Evolutionary conservation across 1,140 invertebrate species (phyloP).

Genomic region (Luehdorfia chinensis): DNA sequence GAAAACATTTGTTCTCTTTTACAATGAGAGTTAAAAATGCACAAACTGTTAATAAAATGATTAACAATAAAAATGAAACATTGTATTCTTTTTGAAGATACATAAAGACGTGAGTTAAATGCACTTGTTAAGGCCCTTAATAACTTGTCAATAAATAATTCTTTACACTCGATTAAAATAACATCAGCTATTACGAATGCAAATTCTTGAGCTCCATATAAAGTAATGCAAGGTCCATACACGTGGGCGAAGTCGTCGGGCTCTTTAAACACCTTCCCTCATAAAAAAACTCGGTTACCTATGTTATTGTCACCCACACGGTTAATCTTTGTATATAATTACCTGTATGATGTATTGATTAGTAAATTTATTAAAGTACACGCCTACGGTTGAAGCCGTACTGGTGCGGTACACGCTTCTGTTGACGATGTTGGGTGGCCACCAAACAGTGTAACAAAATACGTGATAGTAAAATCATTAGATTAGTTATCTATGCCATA

Average conservation of each 20-base stretch:
- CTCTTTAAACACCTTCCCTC: conserved; percentile 32
- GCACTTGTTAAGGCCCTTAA: no score
- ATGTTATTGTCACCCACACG: conserved; percentile 35
- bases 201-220: conserved; percentile 35
- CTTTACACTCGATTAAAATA: conserved; percentile 30
- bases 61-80: no score
- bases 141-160: conserved; percentile 12
- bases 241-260: conserved; percentile 49
- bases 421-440: no score
- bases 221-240: conserved; percentile 39
- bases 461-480: no score
- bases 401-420: not conserved
- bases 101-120: no score
- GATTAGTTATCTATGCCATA: no score
- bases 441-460: no score
- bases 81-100: no score
- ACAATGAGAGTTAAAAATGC: no score
- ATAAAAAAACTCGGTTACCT: conserved; percentile 36
- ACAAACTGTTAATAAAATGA: no score
- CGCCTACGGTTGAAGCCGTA: conserved; percentile 7
- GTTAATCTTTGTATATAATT: conserved; percentile 25
- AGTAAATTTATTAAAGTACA: conserved; percentile 14
- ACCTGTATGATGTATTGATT: conserved; percentile 29
- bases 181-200: conserved; percentile 33
- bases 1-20: no score